Evolutionary conservation across 64 coral and sea anemone genomes (phyloP), one percentile per base, ranked within the genome.

Genomic region (Stylophora pistillata): DNA sequence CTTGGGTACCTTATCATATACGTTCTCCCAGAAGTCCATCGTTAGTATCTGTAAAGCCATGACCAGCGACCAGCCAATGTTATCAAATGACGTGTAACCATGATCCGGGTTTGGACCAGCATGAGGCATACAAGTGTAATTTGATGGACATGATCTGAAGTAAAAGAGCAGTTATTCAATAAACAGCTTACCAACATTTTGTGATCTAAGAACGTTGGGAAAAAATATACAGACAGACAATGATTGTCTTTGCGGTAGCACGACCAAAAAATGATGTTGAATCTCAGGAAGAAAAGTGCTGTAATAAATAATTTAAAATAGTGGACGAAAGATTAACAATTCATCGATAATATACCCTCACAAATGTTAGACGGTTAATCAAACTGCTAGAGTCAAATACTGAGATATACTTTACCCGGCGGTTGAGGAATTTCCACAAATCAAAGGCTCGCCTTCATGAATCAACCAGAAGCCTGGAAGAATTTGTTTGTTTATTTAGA

Each of bases 1-100:
- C 32, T 12, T n/a, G 25, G 52, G 70, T 34, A 95, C 94, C 89
- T 86, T 95, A 47, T 96, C 81, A 55, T 96, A 96, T 58, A 93
- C 86, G 56, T 93, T 89, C 79, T 96, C 94, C 94, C 94, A 96
- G 74, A 86, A 90, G 80, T 96, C 94, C 90, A 96, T 92, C 5
- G 94, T 96, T 12, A 96, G 91, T 33, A 96, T 90, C 55, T 96
- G 94, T 71, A 96, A 93, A 17, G 87, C 90, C 87, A 92, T 96
- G 63, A 96, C 23, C 15, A 96, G 71, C 9, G 94, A 73, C 87
- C 94, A 93, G 26, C 90, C 94, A 56, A 96, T 89, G 72, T 96
- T 82, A 53, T 96, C 94, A 80, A 96, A 96, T 60, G 70, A 89
- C 27, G 94, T 96, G 57, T 80, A 96, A n/a, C 90, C 90, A 53